Evolutionary conservation across 2,888 invertebrate species (phyloP), one percentile per base, ranked within the genome.

Genomic region (Polydrusus tereticollis): DNA sequence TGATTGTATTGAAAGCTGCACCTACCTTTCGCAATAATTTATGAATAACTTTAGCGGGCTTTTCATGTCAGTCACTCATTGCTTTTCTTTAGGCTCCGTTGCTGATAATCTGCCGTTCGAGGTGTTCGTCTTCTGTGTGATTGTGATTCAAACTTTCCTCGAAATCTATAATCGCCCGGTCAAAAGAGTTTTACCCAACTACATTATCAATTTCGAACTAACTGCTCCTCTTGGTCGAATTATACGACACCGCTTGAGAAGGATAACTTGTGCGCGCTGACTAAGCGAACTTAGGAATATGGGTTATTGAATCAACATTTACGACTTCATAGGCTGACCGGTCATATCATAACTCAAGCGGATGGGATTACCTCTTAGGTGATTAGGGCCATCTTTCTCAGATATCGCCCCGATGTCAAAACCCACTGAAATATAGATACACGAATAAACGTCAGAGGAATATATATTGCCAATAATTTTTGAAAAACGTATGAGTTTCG

Each of bases 361-460:
- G 83, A 81, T 81, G 81, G 83, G 82, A 83, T 84, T 83, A 83
- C 84, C 85, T 85, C 83, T 85, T 85, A 85, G 84, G 84, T 85
- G 85, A 85, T 85, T 85, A 84, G 83, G 83, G 82, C 81, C 77
- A 85, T 85, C 80, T 81, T 82, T 85, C 83, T 84, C 81, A 79
- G 81, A 83, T 83, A 84, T 83, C 79, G 82, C 81, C 78, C 76
- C 76, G 76, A 74, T 79, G 80, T 80, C 80, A 73, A 80, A 80
- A 80, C 75, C 77, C 76, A 74, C 77, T 79, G 77, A 79, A 80
- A 80, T 79, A 80, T 79, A 77, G 78, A 80, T 77, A 77, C 72
- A 77, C 62, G 72, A 72, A 71, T 73, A 75, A 71, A 75, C 74
- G 74, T 74, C 72, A 62, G 70, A 38, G 41, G 73, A 72, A 78